Evolutionary conservation across 1,140 invertebrate species (phyloP).

Genomic region (Plectrocnemia conspersa): DNA sequence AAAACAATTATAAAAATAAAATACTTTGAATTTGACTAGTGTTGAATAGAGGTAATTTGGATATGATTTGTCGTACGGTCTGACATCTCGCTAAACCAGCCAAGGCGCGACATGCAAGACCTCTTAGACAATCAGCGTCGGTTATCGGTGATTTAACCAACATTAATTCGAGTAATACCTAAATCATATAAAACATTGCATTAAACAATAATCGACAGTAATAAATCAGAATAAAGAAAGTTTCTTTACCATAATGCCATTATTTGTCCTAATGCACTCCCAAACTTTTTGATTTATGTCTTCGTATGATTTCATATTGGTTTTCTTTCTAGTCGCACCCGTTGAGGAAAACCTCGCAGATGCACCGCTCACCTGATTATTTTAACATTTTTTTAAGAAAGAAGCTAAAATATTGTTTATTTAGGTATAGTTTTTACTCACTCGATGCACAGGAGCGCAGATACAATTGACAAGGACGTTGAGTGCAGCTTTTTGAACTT

Average conservation of each 20-base stretch:
- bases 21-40: slow-evolving; percentile 86
- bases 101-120: slow-evolving; percentile 85
- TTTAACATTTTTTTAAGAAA: not conserved
- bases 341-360: slow-evolving; percentile 59
- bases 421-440: slow-evolving; percentile 43
- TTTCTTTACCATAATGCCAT: slow-evolving; percentile 85
- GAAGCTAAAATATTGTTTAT: slow-evolving; percentile 4
- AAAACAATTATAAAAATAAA: slow-evolving; percentile 30
- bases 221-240: not conserved
- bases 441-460: slow-evolving; percentile 81
- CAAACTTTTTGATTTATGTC: slow-evolving; percentile 87
- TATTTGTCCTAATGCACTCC: slow-evolving; percentile 88
- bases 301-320: slow-evolving; percentile 69
- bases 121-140: slow-evolving; percentile 91
- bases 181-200: slow-evolving; percentile 11
- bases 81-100: slow-evolving; percentile 88
- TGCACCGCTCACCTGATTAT: slow-evolving; percentile 53
- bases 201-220: no score
- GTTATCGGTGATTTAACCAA: slow-evolving; percentile 91
- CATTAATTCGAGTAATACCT: slow-evolving; percentile 74
- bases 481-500: slow-evolving; percentile 87
- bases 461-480: slow-evolving; percentile 88
- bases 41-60: slow-evolving; percentile 92
- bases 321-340: slow-evolving; percentile 68
- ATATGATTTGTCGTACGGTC: slow-evolving; percentile 90